Evolutionary conservation across 2,797 vertebrate species (phyloP).

Genomic region (Lindbergichthys nudifrons): DNA sequence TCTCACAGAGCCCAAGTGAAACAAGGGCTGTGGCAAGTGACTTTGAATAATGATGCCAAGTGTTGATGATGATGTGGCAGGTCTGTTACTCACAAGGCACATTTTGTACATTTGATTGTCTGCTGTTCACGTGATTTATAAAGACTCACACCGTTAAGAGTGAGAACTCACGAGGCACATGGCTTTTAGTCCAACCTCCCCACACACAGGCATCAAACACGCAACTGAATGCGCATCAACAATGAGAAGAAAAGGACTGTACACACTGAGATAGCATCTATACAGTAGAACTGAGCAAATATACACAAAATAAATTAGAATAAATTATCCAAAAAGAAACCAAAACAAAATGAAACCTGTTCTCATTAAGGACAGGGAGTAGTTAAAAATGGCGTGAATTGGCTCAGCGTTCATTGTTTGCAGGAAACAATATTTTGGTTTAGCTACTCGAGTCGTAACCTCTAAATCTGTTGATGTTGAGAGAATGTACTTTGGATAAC

Average conservation of each 20-base stretch:
- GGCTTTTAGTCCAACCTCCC: slow-evolving; percentile 78
- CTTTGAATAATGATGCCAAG: slow-evolving; percentile 60
- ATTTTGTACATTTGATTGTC: slow-evolving; percentile 82
- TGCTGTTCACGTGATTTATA: slow-evolving; percentile 62
- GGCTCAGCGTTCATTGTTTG: slow-evolving; percentile 85
- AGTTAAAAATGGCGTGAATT: slow-evolving; percentile 64
- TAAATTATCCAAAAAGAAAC: slow-evolving; percentile 79
- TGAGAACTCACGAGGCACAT: slow-evolving; percentile 77
- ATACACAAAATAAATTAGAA: slow-evolving; percentile 86
- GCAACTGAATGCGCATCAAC: slow-evolving; percentile 73
- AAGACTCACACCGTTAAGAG: slow-evolving; percentile 59
- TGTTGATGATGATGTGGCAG: slow-evolving; percentile 63
- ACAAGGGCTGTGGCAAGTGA: slow-evolving; percentile 59
- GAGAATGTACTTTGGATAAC: slow-evolving; percentile 26
- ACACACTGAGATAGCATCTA: slow-evolving; percentile 79
- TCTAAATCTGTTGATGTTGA: slow-evolving; percentile 1
- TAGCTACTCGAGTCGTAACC: slow-evolving; percentile 49
- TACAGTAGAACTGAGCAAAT: slow-evolving; percentile 84
- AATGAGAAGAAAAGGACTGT: slow-evolving; percentile 76
- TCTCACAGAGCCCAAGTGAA: slow-evolving; percentile 57
- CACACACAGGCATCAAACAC: slow-evolving; percentile 69
- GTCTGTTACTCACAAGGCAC: slow-evolving; percentile 83
- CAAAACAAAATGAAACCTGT: slow-evolving; percentile 55
- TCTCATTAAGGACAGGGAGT: slow-evolving; percentile 65
- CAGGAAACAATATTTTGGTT: slow-evolving; percentile 82